Evolutionary conservation across 2,888 invertebrate genomes (phyloP).

Genomic region (Oscheius sp.): DNA sequence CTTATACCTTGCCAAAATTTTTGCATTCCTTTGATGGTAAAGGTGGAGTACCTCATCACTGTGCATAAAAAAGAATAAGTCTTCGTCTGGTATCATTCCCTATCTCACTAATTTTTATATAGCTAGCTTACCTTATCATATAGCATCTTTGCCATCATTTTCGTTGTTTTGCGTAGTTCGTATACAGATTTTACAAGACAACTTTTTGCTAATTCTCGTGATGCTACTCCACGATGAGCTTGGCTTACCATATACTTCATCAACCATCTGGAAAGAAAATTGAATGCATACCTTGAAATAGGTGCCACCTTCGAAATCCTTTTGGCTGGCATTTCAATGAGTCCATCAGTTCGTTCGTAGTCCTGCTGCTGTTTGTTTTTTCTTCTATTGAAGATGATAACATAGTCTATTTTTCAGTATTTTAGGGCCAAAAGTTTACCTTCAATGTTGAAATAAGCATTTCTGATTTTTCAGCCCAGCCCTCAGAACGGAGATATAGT

Average conservation of each 20-base stretch:
- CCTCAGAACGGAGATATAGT: slow-evolving; percentile 78
- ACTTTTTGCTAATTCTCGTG: slow-evolving; percentile 69
- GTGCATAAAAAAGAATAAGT: slow-evolving; percentile 72
- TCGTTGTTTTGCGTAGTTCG: slow-evolving; percentile 38
- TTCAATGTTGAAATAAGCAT: slow-evolving; percentile 78
- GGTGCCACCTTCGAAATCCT: slow-evolving; percentile 44
- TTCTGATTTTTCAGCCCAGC: slow-evolving; percentile 78
- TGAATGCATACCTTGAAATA: background rate
- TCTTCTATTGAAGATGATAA: slow-evolving; percentile 4
- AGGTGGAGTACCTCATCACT: slow-evolving; percentile 70
- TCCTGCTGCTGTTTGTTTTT: background rate
- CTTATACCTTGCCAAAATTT: slow-evolving; percentile 42
- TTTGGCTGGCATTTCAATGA: slow-evolving; percentile 46
- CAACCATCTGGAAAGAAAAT: slow-evolving; percentile 38
- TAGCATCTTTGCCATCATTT: slow-evolving; percentile 41
- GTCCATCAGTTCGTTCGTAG: slow-evolving; percentile 47
- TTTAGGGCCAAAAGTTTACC: slow-evolving; percentile 69
- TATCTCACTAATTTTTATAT: slow-evolving; percentile 37
- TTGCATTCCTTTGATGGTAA: slow-evolving; percentile 40
- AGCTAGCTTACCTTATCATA: slow-evolving; percentile 34
- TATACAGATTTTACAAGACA: slow-evolving; percentile 46
- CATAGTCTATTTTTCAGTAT: slow-evolving; percentile 10
- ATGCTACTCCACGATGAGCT: slow-evolving; percentile 72
- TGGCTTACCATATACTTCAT: slow-evolving; percentile 70
- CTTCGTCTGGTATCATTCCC: slow-evolving; percentile 71